Conservation (phyloP, 2,113 vertebrate species). For the Machaerirhynchus nigripectus region DNA sequence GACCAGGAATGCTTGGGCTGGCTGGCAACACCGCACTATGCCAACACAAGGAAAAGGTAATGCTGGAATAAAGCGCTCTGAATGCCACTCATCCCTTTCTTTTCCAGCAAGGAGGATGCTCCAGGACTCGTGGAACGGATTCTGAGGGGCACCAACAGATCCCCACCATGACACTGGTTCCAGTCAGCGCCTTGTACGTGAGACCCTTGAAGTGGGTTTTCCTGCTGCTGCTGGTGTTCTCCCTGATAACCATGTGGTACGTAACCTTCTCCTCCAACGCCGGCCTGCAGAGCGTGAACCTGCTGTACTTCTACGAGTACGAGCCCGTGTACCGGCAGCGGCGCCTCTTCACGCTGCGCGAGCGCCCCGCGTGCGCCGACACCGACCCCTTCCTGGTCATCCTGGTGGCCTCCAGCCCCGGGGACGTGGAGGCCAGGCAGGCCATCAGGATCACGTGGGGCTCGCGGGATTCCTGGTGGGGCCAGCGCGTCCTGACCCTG, state of each 20-base stretch:
- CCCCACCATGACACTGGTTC: fast-evolving
- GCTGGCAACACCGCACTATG: fast-evolving
- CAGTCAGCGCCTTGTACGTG: background rate
- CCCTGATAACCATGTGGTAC: conserved; percentile 9
- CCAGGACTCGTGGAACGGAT: background rate
- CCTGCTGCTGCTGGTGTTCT: conserved; percentile 17
- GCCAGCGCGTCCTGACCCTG: conserved; percentile 53
- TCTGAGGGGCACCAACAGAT: background rate
- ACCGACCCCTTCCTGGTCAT: conserved; percentile 64
- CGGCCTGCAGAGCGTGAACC: background rate
- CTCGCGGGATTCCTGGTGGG: conserved; percentile 61
- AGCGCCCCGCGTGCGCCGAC: conserved; percentile 26
- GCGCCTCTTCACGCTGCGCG: conserved; percentile 43
- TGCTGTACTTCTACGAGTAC: conserved; percentile 67
- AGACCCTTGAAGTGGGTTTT: conserved; percentile 39
- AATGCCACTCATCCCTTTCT: background rate
- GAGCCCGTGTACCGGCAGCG: conserved; percentile 51
- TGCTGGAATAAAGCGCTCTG: background rate
- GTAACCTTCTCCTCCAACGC: background rate
- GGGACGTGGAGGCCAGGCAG: conserved; percentile 53
- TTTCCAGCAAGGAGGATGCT: background rate
- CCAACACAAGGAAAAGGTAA: background rate
- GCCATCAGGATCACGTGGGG: conserved; percentile 67
- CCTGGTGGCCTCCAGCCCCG: conserved; percentile 64
- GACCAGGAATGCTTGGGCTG: fast-evolving